A percentile compares a stretch with the other conserved stretches of the same genome.
Evolutionary conservation across 2,797 vertebrate species (phyloP).

Genomic region (Notoglanidium macrostoma): DNA sequence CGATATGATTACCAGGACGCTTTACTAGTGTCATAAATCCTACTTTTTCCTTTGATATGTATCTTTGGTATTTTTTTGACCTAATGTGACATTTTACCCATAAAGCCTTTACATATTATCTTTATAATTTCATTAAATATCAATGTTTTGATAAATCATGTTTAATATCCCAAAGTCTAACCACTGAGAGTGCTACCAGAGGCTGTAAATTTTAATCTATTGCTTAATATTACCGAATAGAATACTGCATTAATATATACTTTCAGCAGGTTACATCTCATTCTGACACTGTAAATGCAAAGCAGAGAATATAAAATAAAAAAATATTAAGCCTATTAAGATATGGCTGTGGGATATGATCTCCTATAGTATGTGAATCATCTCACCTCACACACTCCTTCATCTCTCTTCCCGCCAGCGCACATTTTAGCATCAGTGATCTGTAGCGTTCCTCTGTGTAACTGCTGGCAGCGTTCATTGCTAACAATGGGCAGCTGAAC

Average conservation of each 20-base stretch:
- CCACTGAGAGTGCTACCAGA: not conserved
- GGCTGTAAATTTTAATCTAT: not conserved
- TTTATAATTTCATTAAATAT: not conserved
- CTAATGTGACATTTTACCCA: too few relatives aligned
- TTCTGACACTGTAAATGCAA: not conserved
- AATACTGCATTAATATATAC: not conserved
- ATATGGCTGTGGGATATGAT: not conserved
- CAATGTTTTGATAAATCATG: not conserved
- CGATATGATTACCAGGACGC: not conserved
- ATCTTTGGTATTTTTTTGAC: too few relatives aligned
- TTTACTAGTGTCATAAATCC: not conserved
- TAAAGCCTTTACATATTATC: not conserved
- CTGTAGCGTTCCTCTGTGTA: slow-evolving; percentile 86
- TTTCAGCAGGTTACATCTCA: not conserved
- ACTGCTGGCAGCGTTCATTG: slow-evolving; percentile 85
- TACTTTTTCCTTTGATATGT: too few relatives aligned
- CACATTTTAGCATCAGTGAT: slow-evolving; percentile 92
- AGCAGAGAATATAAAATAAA: not conserved
- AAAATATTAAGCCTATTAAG: not conserved
- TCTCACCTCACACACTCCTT: slow-evolving; percentile 95
- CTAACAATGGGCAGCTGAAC: slow-evolving; percentile 86
- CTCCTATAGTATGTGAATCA: not conserved
- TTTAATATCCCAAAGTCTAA: not conserved
- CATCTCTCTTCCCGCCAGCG: slow-evolving; percentile 85
- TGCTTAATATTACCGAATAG: not conserved